Base-by-base conservation (phyloP, 2,797 vertebrate genomes). In the Erpetoichthys calabaricus region DNA sequence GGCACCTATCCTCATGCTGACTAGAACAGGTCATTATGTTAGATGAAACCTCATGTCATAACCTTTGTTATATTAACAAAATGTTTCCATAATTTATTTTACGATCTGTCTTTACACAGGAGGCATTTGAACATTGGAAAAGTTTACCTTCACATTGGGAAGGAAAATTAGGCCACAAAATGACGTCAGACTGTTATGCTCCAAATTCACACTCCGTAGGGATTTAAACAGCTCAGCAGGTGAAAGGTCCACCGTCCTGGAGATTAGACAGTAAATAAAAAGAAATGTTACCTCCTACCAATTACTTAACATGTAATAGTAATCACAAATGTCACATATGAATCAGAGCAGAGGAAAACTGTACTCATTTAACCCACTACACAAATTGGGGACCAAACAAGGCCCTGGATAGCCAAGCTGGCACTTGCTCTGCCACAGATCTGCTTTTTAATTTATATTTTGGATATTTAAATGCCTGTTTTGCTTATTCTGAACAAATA, bases 151-250 rank as follows among this genome's bases (percentile, higher is more conserved):
- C 57, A 91, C 62, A 45, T 78, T 87, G 47, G 86, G 81, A 53
- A 96, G 79, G 65, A 86, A 86, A 68, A 94, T 77, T 52, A 92
- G 86, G 55, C 80, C 87, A 3, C 79, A 87, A 72, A 95, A 92
- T 45, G 86, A 89, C 1, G 78, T 85, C 51, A 94, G 86, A 61
- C 85, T 79, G 66, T 92, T 91, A 63, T 87, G 85, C 65, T 90
- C 79, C 44, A 92, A 76, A 72, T 91, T 93, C 67, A 88, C 65
- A 1, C 58, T 82, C 9, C 53, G 69, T 45, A 90, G 67, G 56
- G 72, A 85, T 60, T 55, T 67, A 64, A 94, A 92, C 41, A 84
- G 69, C 4, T 89, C 85, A 59, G 70, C 53, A 57, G 88, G 86
- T 64, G 75, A 58, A 47, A 92, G 65, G 62, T 89, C 86, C 49